Base-by-base conservation (phyloP, 1,140 invertebrate genomes). In the Whitmania pigra region DNA sequence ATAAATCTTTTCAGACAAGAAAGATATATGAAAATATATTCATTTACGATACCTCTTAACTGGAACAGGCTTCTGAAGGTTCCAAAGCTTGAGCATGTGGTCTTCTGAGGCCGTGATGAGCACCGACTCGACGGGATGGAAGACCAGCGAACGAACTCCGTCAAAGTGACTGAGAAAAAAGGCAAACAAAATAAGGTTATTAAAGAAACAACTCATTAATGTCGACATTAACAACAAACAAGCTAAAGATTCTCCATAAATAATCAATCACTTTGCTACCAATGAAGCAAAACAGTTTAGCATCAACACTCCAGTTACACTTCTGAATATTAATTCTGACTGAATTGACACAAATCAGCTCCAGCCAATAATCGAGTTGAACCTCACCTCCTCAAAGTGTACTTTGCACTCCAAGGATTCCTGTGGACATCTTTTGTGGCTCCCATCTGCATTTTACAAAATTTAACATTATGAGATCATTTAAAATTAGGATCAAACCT, bases 11-110 rank as follows among this genome's bases (percentile, higher is more conserved):
- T 6, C 31, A 49, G 43, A 49, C 5, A 49, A 11, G 2, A 49
- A 49, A 49, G n/a, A n/a, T n/a, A n/a, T n/a, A n/a, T n/a, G n/a
- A n/a, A n/a, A n/a, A n/a, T n/a, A n/a, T n/a, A n/a, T n/a, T n/a
- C n/a, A n/a, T n/a, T n/a, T 49, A 25, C 3, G 20, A 25, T 83
- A 93, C 87, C 96, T 96, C 86, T 97, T 97, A 69, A 92, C 91
- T 78, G 92, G 91, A 22, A 82, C 90, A 75, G 94, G 96, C 85
- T 96, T 97, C 80, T 96, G 92, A 76, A 99, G 85, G 87, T 99
- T 98, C 96, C 97, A 99, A 75, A 99, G 83, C 86, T 99, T 99
- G 0, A 98, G 85, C 66, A 96, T 99, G 80, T 97, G 92, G 86
- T 99, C 97, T 84, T 99, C 96, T 69, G 92, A 95, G 9, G 94